These are phyloP conservation scores for Lathamus discolor DNA, from an alignment of 2,113 vertebrate genomes.

Conservation along the genomic window DNA sequence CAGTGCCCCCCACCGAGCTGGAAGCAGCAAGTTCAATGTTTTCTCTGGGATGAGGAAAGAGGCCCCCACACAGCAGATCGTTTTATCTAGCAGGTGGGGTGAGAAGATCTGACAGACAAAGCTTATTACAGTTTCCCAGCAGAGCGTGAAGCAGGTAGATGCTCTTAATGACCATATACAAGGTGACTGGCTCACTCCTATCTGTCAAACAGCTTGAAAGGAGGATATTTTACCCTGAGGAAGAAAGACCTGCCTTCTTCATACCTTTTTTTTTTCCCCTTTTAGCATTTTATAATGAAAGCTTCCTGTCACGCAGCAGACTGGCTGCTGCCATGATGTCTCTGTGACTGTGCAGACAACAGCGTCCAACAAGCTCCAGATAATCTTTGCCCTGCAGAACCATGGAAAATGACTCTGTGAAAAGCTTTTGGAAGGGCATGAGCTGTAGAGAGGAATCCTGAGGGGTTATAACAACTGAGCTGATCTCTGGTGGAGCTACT, in stretches of 20 bases:
- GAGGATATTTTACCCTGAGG: background rate
- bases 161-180: background rate
- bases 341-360: background rate
- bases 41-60: background rate
- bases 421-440: background rate
- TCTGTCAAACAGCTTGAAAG: background rate
- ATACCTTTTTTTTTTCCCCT: background rate
- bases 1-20: background rate
- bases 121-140: background rate
- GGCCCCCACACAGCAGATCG: background rate
- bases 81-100: background rate
- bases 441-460: background rate
- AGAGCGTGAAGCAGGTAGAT: background rate
- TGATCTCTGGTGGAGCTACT: background rate
- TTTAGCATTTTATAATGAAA: background rate
- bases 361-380: background rate
- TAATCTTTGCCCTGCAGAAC: background rate
- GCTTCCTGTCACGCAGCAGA: background rate
- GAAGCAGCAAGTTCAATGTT: background rate
- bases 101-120: constrained; percentile 1
- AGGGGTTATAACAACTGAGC: background rate
- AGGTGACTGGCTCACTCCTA: background rate
- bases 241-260: background rate
- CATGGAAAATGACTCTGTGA: background rate
- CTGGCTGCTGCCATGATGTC: background rate